Conservation (phyloP, 2,113 vertebrate species). For the Pao palembangensis region DNA sequence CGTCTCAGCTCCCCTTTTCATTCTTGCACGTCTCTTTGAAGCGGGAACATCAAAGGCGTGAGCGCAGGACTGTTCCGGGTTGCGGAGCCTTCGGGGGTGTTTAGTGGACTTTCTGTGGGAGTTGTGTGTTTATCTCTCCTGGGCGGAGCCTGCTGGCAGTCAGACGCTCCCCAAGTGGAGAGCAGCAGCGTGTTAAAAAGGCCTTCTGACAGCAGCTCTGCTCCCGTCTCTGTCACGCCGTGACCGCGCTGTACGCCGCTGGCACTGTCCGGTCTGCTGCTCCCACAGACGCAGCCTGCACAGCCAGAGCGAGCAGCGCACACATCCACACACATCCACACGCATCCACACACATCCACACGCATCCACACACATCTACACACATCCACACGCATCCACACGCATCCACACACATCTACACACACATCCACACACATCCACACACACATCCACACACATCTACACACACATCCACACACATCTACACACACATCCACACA, state of each 20-base stretch:
- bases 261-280: slow-evolving; percentile 64
- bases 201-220: slow-evolving; percentile 66
- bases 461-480: slow-evolving; percentile 4
- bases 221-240: slow-evolving; percentile 60
- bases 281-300: slow-evolving; percentile 60
- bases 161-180: slow-evolving; percentile 48
- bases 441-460: slow-evolving; percentile 4
- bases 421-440: slow-evolving; percentile 1
- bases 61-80: slow-evolving; percentile 48
- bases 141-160: slow-evolving; percentile 41
- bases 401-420: slow-evolving; percentile 11
- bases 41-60: slow-evolving; percentile 59
- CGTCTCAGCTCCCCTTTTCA: slow-evolving; percentile 8
- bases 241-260: slow-evolving; percentile 63
- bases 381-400: slow-evolving; percentile 13
- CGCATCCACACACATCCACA: slow-evolving; percentile 2
- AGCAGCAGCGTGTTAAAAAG: slow-evolving; percentile 70
- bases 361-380: background rate
- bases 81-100: slow-evolving; percentile 52
- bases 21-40: slow-evolving; percentile 42
- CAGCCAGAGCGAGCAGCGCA: slow-evolving; percentile 25
- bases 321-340: slow-evolving; percentile 2
- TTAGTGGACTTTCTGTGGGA: slow-evolving; percentile 46
- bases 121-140: slow-evolving; percentile 56
- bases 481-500: background rate